These are phyloP conservation scores for Melinopterus prodromus DNA, from an alignment of 2,888 invertebrate genomes.

Conservation along the genomic window DNA sequence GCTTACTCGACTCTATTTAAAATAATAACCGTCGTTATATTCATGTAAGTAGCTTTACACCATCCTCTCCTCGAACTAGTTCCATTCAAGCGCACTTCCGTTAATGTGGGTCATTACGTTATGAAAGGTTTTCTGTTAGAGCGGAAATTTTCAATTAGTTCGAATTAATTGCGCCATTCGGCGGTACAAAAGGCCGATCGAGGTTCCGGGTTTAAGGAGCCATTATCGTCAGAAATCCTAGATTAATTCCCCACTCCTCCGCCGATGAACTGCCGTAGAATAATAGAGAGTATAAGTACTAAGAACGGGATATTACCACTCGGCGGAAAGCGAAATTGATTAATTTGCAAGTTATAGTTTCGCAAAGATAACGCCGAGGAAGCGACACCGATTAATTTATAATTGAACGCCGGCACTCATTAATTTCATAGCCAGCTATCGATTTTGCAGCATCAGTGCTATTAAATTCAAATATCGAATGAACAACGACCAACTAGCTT, in stretches of 20 bases:
- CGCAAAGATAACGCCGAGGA: not conserved
- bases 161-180: conserved; percentile 4
- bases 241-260: not conserved
- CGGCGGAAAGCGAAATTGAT: not conserved
- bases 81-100: not conserved
- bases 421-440: not conserved
- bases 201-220: not conserved
- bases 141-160: not conserved
- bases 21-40: not conserved
- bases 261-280: not conserved
- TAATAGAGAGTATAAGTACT: not conserved
- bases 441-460: not conserved
- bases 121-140: not conserved
- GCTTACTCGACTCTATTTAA: not conserved
- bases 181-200: conserved; percentile 4
- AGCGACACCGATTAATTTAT: not conserved
- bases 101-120: not conserved
- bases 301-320: not conserved
- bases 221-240: conserved; percentile 4
- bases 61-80: not conserved
- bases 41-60: not conserved
- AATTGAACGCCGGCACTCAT: not conserved
- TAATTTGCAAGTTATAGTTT: not conserved
- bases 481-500: not conserved
- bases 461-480: not conserved